A percentile compares a stretch with the other conserved stretches of the same genome.
phyloP scores from a whole-genome alignment of 2,113 vertebrate genomes.

The Mormoops blainvillei region DNA sequence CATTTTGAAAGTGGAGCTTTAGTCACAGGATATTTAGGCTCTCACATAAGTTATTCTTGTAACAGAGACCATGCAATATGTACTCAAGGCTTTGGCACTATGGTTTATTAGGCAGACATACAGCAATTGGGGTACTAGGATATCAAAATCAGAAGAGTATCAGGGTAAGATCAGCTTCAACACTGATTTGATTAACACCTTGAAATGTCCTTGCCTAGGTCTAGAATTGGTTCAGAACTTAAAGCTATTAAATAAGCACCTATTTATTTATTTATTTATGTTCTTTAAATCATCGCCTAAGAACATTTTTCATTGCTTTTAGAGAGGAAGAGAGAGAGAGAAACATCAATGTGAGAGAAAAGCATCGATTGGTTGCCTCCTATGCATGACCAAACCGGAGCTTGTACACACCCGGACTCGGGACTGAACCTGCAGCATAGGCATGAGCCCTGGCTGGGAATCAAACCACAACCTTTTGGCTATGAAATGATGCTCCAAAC shows the following conservation, averaged over 20 bases:
- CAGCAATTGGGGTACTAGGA: fast-evolving
- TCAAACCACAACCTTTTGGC: no score
- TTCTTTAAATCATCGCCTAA: no score
- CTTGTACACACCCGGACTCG: no score
- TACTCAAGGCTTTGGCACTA: neutral
- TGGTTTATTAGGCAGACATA: neutral
- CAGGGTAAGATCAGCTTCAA: neutral
- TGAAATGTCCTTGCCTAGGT: neutral
- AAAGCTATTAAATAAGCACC: neutral
- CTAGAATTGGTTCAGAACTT: neutral
- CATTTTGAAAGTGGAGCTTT: neutral
- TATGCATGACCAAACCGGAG: no score
- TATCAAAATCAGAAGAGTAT: neutral
- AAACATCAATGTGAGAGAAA: no score
- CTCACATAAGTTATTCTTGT: neutral
- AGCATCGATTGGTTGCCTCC: no score
- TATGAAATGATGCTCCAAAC: no score
- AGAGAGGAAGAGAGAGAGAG: no score
- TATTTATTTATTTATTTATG: neutral
- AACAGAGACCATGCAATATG: neutral
- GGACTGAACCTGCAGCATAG: no score
- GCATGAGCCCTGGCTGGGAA: no score
- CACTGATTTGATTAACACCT: neutral
- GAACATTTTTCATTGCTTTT: no score
- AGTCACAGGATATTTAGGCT: neutral